A percentile compares a stretch with the other conserved stretches of the same genome.
Conservation (phyloP, 2,113 vertebrate species). For the Psilopsiagon aurifrons region DNA sequence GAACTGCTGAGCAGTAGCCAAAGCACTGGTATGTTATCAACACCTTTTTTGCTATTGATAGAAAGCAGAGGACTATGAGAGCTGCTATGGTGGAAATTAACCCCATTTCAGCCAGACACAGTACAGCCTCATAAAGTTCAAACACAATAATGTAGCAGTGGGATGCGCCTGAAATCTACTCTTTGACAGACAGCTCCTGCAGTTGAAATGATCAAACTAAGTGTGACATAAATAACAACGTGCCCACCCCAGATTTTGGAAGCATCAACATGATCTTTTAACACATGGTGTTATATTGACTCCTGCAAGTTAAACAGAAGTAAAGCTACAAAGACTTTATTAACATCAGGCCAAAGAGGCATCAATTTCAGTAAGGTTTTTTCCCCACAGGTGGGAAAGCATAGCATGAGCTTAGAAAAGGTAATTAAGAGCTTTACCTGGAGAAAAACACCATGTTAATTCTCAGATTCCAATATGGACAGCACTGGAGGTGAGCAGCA, state of each 20-base stretch:
- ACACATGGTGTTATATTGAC: background rate
- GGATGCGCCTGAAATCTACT: background rate
- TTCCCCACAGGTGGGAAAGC: background rate
- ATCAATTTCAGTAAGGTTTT: background rate
- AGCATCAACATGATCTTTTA: background rate
- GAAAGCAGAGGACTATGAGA: background rate
- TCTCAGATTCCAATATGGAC: background rate
- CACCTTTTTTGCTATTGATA: background rate
- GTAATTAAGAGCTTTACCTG: slow-evolving; percentile 8
- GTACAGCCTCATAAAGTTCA: background rate
- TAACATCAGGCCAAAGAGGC: background rate
- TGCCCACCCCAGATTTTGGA: background rate
- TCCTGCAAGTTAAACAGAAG: background rate
- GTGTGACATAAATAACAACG: background rate
- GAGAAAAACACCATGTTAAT: background rate
- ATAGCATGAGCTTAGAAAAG: background rate
- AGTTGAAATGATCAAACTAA: slow-evolving; percentile 23
- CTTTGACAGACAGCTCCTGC: background rate
- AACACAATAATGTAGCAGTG: background rate
- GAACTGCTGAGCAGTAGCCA: background rate
- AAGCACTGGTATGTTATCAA: background rate
- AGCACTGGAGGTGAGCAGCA: background rate
- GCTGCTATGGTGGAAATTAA: background rate
- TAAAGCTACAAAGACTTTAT: background rate
- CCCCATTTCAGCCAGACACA: background rate